These are phyloP conservation scores for Melanostoma mellinum DNA, from an alignment of 2,888 invertebrate genomes.

Conservation along the genomic window DNA sequence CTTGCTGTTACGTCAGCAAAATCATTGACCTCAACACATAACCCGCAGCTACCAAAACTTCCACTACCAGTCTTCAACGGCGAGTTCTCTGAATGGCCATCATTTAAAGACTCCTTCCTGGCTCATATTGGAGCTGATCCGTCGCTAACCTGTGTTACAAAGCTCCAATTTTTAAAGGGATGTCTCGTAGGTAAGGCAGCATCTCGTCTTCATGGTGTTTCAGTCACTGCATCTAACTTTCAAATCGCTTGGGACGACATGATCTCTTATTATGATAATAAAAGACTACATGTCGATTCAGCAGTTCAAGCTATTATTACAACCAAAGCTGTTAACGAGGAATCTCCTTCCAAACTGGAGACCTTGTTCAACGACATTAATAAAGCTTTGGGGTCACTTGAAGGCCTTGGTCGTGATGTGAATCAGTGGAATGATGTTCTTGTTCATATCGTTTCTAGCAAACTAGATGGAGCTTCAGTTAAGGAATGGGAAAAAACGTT, in stretches of 20 bases:
- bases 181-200: constrained; percentile 23
- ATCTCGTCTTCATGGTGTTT: not conserved
- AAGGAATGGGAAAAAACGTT: constrained; percentile 12
- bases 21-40: not conserved
- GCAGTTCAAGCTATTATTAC: constrained; percentile 16
- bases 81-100: not conserved
- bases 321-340: constrained; percentile 8
- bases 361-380: constrained; percentile 16
- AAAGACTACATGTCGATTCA: constrained; percentile 21
- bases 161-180: constrained; percentile 24
- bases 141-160: constrained; percentile 23
- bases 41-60: not conserved
- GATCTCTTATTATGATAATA: constrained; percentile 28
- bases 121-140: not conserved
- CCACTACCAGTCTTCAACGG: no score
- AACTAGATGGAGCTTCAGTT: constrained; percentile 14
- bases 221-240: constrained; percentile 5
- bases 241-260: constrained; percentile 31
- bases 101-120: constrained; percentile 23
- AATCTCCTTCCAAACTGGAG: constrained; percentile 23
- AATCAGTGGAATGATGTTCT: constrained; percentile 24
- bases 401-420: constrained; percentile 26
- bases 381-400: constrained; percentile 10
- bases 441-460: constrained; percentile 8
- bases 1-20: constrained; percentile 1